Percentiles rank a stretch among this genome's conserved stretches.
These are phyloP conservation scores for Orgyia antiqua DNA, from an alignment of 2,888 invertebrate species.

Conservation along the genomic window DNA sequence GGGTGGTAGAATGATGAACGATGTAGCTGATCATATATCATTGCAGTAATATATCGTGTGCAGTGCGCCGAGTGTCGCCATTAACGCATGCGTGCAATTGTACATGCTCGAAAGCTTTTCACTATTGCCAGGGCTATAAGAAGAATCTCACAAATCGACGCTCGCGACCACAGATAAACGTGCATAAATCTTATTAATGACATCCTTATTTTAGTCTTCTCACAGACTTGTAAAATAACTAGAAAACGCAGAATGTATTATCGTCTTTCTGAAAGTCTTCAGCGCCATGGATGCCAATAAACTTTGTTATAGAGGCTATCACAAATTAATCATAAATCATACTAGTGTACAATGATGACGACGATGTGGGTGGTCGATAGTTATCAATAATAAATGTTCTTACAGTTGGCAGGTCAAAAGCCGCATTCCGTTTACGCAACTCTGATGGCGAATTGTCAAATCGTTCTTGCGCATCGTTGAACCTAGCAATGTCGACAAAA, in stretches of 20 bases:
- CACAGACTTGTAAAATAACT: conserved; percentile 59
- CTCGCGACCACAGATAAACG: conserved; percentile 62
- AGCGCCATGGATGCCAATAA: no score
- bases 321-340: conserved; percentile 58
- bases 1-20: conserved; percentile 77
- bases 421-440: conserved; percentile 53
- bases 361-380: conserved; percentile 62
- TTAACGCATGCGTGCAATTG: conserved; percentile 73
- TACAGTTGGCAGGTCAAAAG: conserved; percentile 60
- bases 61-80: conserved; percentile 74
- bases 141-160: conserved; percentile 69
- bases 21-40: conserved; percentile 72
- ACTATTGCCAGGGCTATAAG: conserved; percentile 56
- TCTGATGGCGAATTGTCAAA: conserved; percentile 58
- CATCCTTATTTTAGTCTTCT: conserved; percentile 67
- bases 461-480: conserved; percentile 31
- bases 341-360: conserved; percentile 38
- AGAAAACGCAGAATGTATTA: no score
- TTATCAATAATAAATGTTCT: conserved; percentile 48
- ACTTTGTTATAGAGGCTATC: no score
- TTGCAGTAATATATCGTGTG: conserved; percentile 72
- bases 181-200: conserved; percentile 73
- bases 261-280: no score
- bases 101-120: conserved; percentile 40
- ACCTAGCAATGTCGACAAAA: conserved; percentile 49